These are phyloP conservation scores for Lucilia cuprina DNA, from an alignment of 1,140 invertebrate species.

Conservation along the genomic window DNA sequence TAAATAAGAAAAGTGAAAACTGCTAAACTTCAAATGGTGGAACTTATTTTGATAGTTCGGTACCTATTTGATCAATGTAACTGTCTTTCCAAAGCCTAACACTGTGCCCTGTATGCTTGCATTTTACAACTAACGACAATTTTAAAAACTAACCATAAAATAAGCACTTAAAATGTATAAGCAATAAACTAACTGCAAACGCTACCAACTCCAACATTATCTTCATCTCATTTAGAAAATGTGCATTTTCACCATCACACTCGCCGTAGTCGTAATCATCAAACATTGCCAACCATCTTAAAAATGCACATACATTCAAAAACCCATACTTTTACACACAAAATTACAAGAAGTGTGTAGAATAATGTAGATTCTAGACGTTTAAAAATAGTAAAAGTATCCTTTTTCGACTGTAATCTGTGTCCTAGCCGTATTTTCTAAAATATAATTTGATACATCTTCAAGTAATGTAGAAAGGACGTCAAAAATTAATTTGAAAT, in stretches of 20 bases:
- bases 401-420: too few species aligned
- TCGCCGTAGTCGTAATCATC: neutral
- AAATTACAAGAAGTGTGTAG: neutral
- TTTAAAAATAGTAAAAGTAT: too few species aligned
- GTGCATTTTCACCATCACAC: neutral
- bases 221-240: slow-evolving; percentile 15
- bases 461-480: too few species aligned
- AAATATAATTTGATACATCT: too few species aligned
- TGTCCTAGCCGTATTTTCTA: too few species aligned
- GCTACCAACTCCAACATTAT: neutral
- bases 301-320: neutral
- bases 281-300: neutral
- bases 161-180: slow-evolving; percentile 21
- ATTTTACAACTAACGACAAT: slow-evolving; percentile 20
- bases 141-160: slow-evolving; percentile 20
- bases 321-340: neutral
- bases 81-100: neutral
- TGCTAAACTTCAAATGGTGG: too few species aligned
- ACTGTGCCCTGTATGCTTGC: neutral
- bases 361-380: too few species aligned
- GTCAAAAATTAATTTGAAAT: too few species aligned
- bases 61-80: neutral
- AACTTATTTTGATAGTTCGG: neutral
- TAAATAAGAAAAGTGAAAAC: too few species aligned
- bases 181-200: slow-evolving; percentile 16